Evolutionary conservation across 2,888 invertebrate genomes (phyloP), one percentile per base, ranked within the genome.

Genomic region (Gastrophysa polygoni): DNA sequence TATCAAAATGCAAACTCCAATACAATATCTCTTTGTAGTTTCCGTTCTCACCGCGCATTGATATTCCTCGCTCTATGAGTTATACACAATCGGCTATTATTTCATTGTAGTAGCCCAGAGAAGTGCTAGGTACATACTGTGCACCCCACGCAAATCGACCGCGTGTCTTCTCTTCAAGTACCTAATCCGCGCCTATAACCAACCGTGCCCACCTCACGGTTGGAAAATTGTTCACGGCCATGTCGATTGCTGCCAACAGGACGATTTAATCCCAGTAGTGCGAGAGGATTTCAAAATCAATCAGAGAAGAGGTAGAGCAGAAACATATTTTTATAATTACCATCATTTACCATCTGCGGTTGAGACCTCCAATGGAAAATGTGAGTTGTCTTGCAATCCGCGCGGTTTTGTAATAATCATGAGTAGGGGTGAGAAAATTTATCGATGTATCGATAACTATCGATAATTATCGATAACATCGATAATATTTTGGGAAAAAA

Each of bases 111-210:
- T 38, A 38, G 38, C 38, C 38, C 38, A 14, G 14, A 38, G 38
- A 38, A 38, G 54, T 43, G 52, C 43, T 43, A 51, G 32, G 34
- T 32, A 20, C n/a, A 14, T 24, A 54, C n/a, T 18, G 46, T 1
- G 18, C 18, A 20, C 46, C 46, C 20, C 46, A 46, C 46, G 46
- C 38, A 38, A 38, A 38, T 14, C 3, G 38, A n/a, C 38, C 38
- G 38, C 14, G 14, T 38, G 38, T 38, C 38, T 4, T 38, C 14
- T 38, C n/a, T 14, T 24, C 3, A 24, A 7, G 24, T 24, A 24
- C 4, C 4, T 24, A 24, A 38, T 14, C 38, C 14, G 38, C 38
- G 38, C 38, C 1, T 38, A 38, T 38, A n/a, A 14, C 38, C 38
- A 14, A 14, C 14, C 11, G 14, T 38, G 14, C 38, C 38, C 14